A percentile compares a stretch with the other conserved stretches of the same genome.
phyloP scores from a whole-genome alignment of 1,140 invertebrate species.

The Euwallacea similis region DNA sequence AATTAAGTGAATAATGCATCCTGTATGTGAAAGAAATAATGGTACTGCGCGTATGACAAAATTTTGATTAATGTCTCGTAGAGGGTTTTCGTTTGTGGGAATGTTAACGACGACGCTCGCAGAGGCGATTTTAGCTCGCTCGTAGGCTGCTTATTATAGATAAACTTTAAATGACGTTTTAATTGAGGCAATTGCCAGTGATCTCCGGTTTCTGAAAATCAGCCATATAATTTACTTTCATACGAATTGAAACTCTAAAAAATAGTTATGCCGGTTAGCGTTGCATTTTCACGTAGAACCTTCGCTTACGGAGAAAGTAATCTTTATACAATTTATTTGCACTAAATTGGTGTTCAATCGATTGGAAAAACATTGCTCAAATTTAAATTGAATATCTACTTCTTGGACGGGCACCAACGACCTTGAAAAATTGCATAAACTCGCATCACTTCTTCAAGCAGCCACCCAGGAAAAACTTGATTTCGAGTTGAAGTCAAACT shows the following conservation, averaged over 20 bases:
- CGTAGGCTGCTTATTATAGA: neutral
- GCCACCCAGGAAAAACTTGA: too few relatives aligned
- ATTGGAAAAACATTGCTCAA: neutral
- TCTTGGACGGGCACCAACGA: neutral
- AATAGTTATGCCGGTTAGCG: too few relatives aligned
- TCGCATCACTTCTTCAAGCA: too few relatives aligned
- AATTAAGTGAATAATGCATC: conserved; percentile 6
- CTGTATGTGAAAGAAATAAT: conserved; percentile 9
- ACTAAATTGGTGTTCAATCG: neutral
- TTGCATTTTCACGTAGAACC: too few relatives aligned
- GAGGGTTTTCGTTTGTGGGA: neutral
- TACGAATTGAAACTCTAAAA: neutral
- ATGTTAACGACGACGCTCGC: neutral
- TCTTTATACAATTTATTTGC: neutral
- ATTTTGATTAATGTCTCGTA: conserved; percentile 5
- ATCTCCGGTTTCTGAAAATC: neutral
- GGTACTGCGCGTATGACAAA: conserved; percentile 9
- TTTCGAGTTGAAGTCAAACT: too few relatives aligned
- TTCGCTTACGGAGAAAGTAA: neutral
- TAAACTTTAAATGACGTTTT: neutral
- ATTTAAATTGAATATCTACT: neutral
- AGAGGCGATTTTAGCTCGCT: too few relatives aligned
- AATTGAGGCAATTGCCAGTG: neutral
- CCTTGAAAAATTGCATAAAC: too few relatives aligned
- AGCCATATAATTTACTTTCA: neutral